Evolutionary conservation across 2,797 vertebrate species (phyloP), one percentile per base, ranked within the genome.

Genomic region (Etheostoma nigrum): DNA sequence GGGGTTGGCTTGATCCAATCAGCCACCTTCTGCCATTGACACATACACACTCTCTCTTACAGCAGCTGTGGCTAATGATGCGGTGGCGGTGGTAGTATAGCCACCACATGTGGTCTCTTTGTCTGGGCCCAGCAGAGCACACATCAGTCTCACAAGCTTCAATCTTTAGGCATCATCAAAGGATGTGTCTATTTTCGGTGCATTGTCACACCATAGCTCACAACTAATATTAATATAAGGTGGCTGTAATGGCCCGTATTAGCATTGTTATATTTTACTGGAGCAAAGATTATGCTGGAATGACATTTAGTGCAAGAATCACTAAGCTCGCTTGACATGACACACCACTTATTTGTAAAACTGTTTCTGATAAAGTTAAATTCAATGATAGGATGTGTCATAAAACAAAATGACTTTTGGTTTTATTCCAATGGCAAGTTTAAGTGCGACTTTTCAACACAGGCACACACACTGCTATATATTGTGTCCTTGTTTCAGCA

Each of bases 51-150:
- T 30, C 65, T 48, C 72, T 61, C 72, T 76, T 27, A 63, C 88
- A 84, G 86, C 87, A 90, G 90, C 90, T 91, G 88, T 86, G 91
- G 88, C 82, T 93, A 92, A 93, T 92, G 91, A 92, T 90, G 87
- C 82, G 42, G 74, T 77, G 86, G 65, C 75, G 75, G 79, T 67
- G 78, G 81, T 59, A 65, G 79, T 78, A 67, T 76, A 72, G 75
- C 75, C 75, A 74, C 91, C 90, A 91, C 91, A 92, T 92, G 91
- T 77, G 90, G 84, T 88, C 85, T 65, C 82, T 90, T 93, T 92
- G 91, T 93, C 84, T 89, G 86, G 81, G 84, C 73, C 77, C 84
- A 76, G 73, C 74, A 5, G 79, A 79, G 81, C 84, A 74, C 82
- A 82, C 70, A 79, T 83, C 75, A 71, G 76, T 86, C 84, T 87